phyloP scores from a whole-genome alignment of 2,888 invertebrate species.

The Cotesia congregata region DNA sequence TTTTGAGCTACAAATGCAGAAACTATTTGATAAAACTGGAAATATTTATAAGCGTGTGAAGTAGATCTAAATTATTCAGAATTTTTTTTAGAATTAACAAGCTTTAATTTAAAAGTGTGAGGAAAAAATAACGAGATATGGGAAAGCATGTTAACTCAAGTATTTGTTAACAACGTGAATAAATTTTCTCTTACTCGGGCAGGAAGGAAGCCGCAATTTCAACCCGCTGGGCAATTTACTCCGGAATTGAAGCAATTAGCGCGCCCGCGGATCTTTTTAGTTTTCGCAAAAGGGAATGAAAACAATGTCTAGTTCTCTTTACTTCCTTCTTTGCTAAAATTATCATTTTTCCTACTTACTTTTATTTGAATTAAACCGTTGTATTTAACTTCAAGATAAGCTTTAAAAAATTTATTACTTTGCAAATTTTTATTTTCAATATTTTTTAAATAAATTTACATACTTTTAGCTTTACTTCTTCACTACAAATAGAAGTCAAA shows the following conservation, averaged over 20 bases:
- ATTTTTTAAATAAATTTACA: too few species aligned
- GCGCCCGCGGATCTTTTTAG: conserved; percentile 36
- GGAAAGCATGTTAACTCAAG: conserved; percentile 17
- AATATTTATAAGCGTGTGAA: neutral
- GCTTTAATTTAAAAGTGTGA: neutral
- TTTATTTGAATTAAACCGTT: too few species aligned
- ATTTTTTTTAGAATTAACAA: neutral
- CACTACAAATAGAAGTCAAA: too few species aligned
- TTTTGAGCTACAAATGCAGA: neutral
- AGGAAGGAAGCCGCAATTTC: conserved; percentile 59
- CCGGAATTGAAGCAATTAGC: conserved; percentile 58
- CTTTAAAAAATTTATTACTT: too few species aligned
- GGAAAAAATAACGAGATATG: conserved; percentile 5
- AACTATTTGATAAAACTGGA: neutral
- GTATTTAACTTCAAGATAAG: too few species aligned
- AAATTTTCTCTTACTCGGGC: conserved; percentile 46
- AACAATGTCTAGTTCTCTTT: conserved; percentile 33
- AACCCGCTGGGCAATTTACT: conserved; percentile 43
- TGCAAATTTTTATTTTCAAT: too few species aligned
- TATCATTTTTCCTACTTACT: neutral
- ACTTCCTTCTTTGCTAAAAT: conserved; percentile 6
- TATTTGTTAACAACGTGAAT: conserved; percentile 37
- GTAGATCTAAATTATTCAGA: neutral
- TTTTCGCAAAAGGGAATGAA: conserved; percentile 13
- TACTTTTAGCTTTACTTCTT: too few species aligned